Percentiles rank a stretch among this genome's conserved stretches.
Evolutionary conservation across 1,140 invertebrate genomes (phyloP).

Genomic region (Chionoecetes opilio): DNA sequence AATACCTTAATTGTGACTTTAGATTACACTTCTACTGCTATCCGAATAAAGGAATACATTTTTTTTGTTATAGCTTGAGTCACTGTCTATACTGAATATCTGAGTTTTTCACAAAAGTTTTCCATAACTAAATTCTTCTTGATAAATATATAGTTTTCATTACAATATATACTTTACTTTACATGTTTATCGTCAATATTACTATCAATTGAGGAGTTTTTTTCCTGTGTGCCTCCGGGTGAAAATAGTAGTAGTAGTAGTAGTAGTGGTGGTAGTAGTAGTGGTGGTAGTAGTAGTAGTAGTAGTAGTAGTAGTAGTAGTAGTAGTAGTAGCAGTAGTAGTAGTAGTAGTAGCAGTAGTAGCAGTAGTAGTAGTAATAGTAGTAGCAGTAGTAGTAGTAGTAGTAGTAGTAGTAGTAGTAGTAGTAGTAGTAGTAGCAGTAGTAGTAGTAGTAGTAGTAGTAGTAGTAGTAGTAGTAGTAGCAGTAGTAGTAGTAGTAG

Average conservation of each 20-base stretch:
- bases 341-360: background rate
- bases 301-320: background rate
- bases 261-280: background rate
- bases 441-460: slow-evolving; percentile 20
- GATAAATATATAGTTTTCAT: no score
- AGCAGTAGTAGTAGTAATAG: background rate
- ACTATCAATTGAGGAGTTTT: no score
- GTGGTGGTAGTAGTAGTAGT: background rate
- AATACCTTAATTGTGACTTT: no score
- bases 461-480: slow-evolving; percentile 13
- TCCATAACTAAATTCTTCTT: no score
- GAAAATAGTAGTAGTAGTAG: background rate
- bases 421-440: background rate
- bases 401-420: slow-evolving; percentile 18
- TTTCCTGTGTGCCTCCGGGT: no score
- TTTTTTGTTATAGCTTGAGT: no score
- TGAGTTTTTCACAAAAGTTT: no score
- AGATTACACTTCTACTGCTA: no score
- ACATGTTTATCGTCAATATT: no score
- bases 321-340: background rate
- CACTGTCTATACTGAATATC: no score
- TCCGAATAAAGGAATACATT: no score
- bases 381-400: background rate
- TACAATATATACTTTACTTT: no score
- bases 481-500: slow-evolving; percentile 19